A percentile compares a stretch with the other conserved stretches of the same genome.
These are phyloP conservation scores for Galerucella pusilla DNA, from an alignment of 2,888 invertebrate genomes.

Conservation along the genomic window DNA sequence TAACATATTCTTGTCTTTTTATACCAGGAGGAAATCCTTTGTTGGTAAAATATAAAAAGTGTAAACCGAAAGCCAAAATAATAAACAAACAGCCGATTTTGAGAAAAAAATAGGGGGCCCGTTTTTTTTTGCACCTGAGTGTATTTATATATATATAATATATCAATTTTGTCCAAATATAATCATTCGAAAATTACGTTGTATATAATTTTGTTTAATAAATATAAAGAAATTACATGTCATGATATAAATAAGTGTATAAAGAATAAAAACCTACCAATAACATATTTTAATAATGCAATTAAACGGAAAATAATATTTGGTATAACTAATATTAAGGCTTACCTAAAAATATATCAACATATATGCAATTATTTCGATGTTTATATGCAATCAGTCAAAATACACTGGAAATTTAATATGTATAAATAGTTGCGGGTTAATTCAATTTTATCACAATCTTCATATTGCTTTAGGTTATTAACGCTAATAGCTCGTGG, in stretches of 20 bases:
- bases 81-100: too few relatives aligned
- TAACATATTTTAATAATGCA: not conserved
- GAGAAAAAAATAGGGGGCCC: too few relatives aligned
- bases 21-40: too few relatives aligned
- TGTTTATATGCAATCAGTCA: conserved; percentile 35
- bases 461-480: not conserved
- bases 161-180: not conserved
- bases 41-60: too few relatives aligned
- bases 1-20: too few relatives aligned
- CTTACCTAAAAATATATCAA: conserved; percentile 45
- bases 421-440: not conserved
- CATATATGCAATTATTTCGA: conserved; percentile 46
- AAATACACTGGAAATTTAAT: not conserved
- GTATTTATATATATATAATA: not conserved
- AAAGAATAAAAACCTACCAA: not conserved
- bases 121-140: too few relatives aligned
- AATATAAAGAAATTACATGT: not conserved
- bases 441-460: not conserved
- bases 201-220: not conserved
- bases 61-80: too few relatives aligned
- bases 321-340: conserved; percentile 43
- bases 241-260: not conserved
- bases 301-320: conserved; percentile 41
- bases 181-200: not conserved
- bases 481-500: not conserved